These are phyloP conservation scores for Bradysia coprophila DNA, from an alignment of 1,140 invertebrate genomes.

Conservation along the genomic window DNA sequence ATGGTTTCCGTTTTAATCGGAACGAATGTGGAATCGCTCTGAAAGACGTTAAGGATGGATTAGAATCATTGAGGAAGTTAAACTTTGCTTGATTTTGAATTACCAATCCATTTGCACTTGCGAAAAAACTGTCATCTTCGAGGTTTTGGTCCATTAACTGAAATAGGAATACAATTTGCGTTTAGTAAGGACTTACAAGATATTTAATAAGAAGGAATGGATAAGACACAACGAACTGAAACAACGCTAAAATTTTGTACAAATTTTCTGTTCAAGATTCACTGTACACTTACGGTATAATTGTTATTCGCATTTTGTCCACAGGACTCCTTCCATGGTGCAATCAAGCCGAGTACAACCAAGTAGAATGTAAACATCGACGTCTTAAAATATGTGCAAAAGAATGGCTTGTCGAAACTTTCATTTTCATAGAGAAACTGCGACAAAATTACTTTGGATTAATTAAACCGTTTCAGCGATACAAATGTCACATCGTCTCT, in stretches of 20 bases:
- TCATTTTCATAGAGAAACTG: constrained; percentile 70
- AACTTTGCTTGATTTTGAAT: too few relatives aligned
- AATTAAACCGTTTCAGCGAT: constrained; percentile 2
- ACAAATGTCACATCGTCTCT: constrained; percentile 4
- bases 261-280: too few relatives aligned
- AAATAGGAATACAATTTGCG: constrained; percentile 5
- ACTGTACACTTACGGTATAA: constrained; percentile 43
- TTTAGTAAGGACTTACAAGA: not conserved
- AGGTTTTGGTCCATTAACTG: constrained; percentile 44
- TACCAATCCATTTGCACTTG: constrained; percentile 28
- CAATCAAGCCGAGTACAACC: constrained; percentile 61
- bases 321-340: constrained; percentile 64
- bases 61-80: constrained; percentile 1
- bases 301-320: constrained; percentile 29
- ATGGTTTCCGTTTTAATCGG: constrained; percentile 58
- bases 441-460: constrained; percentile 12
- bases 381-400: constrained; percentile 75
- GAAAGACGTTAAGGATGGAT: constrained; percentile 12
- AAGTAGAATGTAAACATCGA: constrained; percentile 75
- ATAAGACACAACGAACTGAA: too few relatives aligned
- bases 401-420: constrained; percentile 71
- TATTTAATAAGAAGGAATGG: too few relatives aligned
- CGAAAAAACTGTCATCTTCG: constrained; percentile 38
- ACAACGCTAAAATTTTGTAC: too few relatives aligned
- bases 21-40: constrained; percentile 69